Percentiles rank a stretch among this genome's conserved stretches.
Evolutionary conservation across 2,113 vertebrate genomes (phyloP).

Genomic region (Cavia aperea): DNA sequence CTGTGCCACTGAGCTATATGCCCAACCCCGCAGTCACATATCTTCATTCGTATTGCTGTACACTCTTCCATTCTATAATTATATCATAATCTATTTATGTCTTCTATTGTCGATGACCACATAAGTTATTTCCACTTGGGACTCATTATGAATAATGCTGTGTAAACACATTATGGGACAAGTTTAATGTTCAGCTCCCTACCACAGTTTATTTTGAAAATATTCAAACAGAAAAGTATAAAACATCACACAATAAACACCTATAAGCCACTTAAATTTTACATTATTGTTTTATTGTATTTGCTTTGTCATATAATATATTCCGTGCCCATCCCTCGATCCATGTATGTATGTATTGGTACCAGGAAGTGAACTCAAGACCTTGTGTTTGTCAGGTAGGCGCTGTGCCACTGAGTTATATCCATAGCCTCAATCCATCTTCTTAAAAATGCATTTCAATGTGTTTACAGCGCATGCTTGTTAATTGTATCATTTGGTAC

Average conservation of each 20-base stretch:
- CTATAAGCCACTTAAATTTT: background rate
- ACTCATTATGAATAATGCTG: background rate
- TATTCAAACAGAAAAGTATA: constrained; percentile 14
- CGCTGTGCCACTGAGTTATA: no score
- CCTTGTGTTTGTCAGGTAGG: no score
- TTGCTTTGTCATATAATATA: background rate
- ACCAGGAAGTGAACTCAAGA: no score
- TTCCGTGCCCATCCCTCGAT: background rate
- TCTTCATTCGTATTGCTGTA: background rate
- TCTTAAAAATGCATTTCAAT: background rate
- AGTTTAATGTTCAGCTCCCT: background rate
- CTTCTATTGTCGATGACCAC: background rate
- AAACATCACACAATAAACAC: background rate
- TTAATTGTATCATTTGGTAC: background rate
- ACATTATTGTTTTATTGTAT: constrained; percentile 16
- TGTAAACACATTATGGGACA: background rate
- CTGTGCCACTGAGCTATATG: no score
- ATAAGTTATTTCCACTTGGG: background rate
- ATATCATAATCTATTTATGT: background rate
- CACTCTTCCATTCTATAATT: background rate
- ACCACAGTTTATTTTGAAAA: constrained; percentile 22
- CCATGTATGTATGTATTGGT: no score
- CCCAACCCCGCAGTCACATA: background rate
- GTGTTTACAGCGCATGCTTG: background rate
- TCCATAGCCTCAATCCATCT: background rate